Evolutionary conservation across 2,113 vertebrate species (phyloP).

Genomic region (Heteronetta atricapilla): DNA sequence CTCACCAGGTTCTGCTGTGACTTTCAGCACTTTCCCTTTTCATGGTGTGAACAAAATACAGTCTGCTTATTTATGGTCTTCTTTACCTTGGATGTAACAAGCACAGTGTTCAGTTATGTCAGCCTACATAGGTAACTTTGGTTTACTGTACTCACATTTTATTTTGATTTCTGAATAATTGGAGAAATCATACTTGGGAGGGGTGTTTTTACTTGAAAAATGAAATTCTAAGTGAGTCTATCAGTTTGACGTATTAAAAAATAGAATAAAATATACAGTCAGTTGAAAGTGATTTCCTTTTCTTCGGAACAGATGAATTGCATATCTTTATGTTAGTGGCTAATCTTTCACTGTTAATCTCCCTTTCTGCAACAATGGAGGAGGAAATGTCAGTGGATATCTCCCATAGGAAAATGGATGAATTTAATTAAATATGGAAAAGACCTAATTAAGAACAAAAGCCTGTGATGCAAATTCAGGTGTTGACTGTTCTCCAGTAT

Average conservation of each 20-base stretch:
- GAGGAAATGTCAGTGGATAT: not conserved
- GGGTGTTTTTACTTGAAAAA: not conserved
- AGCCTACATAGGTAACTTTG: not conserved
- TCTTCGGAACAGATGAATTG: not conserved
- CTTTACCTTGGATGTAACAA: not conserved
- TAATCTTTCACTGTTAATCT: not conserved
- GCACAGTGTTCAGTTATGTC: not conserved
- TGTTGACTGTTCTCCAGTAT: not conserved
- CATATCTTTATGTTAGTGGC: not conserved
- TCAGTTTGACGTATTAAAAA: not conserved
- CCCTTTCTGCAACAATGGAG: not conserved
- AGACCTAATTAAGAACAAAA: not conserved
- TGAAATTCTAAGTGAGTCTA: not conserved
- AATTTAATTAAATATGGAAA: not conserved
- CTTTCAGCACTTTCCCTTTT: not conserved
- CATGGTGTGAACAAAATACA: not conserved
- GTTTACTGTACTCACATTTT: not conserved
- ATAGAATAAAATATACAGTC: not conserved
- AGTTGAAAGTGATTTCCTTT: not conserved
- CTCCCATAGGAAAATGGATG: not conserved
- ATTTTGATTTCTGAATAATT: conserved; percentile 24
- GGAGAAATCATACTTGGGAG: not conserved
- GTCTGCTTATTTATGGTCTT: not conserved
- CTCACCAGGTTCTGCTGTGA: not conserved
- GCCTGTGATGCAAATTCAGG: not conserved